Evolutionary conservation across 2,113 vertebrate species (phyloP).

Genomic region (Pedetes capensis): DNA sequence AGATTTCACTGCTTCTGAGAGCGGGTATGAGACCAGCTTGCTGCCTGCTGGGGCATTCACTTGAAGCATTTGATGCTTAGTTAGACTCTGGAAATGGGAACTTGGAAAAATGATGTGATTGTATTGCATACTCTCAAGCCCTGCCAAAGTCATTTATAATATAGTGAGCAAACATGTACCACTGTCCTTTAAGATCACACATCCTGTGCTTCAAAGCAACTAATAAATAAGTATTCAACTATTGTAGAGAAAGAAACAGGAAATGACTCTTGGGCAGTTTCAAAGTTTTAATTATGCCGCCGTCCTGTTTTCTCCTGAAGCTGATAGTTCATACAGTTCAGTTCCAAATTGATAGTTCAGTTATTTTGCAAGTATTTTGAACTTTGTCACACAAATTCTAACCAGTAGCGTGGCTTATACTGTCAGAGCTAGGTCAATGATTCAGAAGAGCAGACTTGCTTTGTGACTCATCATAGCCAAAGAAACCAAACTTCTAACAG

Average conservation of each 20-base stretch:
- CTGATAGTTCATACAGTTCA: neutral
- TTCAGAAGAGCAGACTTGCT: neutral
- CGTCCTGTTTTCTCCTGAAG: slow-evolving; percentile 19
- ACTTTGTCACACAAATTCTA: neutral
- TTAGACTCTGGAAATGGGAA: slow-evolving; percentile 16
- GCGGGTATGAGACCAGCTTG: neutral
- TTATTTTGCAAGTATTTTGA: slow-evolving; percentile 39
- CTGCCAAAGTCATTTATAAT: slow-evolving; percentile 1
- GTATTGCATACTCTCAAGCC: neutral
- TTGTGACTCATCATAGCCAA: slow-evolving; percentile 41
- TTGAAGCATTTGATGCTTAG: neutral
- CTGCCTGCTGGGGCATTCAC: neutral
- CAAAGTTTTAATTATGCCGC: slow-evolving; percentile 37
- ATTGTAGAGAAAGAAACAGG: slow-evolving; percentile 34
- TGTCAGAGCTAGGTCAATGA: slow-evolving; percentile 27
- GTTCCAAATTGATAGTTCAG: neutral
- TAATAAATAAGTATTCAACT: neutral
- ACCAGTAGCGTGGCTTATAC: neutral
- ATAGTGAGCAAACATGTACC: neutral
- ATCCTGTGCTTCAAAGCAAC: neutral
- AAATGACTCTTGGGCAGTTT: slow-evolving; percentile 52
- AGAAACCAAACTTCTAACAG: neutral
- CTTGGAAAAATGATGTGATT: neutral
- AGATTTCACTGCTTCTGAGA: neutral
- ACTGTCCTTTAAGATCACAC: neutral